Conservation (phyloP, 2,888 invertebrate genomes). For the Synanthedon tipuliformis region DNA sequence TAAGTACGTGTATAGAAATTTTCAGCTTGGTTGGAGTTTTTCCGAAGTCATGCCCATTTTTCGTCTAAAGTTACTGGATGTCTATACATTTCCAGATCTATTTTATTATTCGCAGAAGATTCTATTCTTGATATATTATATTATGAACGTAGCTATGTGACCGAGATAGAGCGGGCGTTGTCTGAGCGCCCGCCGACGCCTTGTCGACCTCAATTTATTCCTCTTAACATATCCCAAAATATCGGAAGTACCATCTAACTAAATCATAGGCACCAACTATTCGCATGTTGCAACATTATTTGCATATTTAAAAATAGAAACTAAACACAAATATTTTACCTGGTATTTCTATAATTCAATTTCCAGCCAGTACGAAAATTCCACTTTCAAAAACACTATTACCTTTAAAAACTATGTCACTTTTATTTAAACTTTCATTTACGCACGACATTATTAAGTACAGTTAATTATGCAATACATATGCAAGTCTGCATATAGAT, state of each 20-base stretch:
- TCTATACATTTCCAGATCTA: no score
- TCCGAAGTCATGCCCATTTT: no score
- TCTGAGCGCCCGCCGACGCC: slow-evolving; percentile 34
- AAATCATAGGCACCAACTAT: neutral
- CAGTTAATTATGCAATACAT: neutral
- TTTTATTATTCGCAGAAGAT: no score
- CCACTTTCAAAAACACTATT: neutral
- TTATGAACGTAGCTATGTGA: slow-evolving; percentile 46
- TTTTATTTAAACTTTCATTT: neutral
- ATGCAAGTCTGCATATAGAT: neutral
- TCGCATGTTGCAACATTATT: neutral
- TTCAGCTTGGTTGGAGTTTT: no score
- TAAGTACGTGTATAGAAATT: no score
- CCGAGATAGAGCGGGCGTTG: slow-evolving; percentile 64
- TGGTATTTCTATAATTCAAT: no score
- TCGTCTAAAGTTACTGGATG: no score
- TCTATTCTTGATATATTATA: neutral
- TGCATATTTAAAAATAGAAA: no score
- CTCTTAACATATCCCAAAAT: slow-evolving; percentile 61
- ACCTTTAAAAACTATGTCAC: neutral
- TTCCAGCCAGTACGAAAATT: no score
- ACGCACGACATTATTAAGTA: neutral
- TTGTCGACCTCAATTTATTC: slow-evolving; percentile 56
- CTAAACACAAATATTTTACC: no score
- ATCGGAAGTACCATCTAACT: slow-evolving; percentile 25